Evolutionary conservation across 2,113 vertebrate species (phyloP), one percentile per base, ranked within the genome.

Genomic region (Psephotus haematonotus): DNA sequence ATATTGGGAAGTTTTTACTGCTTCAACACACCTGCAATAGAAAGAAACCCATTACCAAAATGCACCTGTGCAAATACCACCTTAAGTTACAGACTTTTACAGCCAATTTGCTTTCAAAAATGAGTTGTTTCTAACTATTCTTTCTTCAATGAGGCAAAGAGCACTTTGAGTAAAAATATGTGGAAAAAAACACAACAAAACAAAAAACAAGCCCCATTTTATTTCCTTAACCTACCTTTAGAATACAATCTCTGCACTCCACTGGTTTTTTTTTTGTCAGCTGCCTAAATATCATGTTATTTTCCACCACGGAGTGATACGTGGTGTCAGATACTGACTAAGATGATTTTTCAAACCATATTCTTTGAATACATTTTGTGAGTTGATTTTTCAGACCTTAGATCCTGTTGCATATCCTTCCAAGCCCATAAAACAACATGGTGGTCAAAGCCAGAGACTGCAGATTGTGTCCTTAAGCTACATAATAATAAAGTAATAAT

Each of bases 1-100:
- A 44, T 99, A 99, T 52, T 98, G 99, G 75, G 99, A 99, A 67
- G 98, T 97, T 97, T 99, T 99, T 78, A 99, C 99, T 86, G 97
- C 98, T 90, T 99, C 99, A 86, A 99, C 99, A 97, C 99, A 99
- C 99, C 99, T 99, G 67, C 14, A 97, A 97, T 8, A 86, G 8
- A 96, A 93, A 95, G 64, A 0, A 60, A 88, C 25, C 12, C 68
- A 74, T 20, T 22, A 79, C 70, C 17, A 91, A 92, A 86, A 88
- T 17, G 7, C 55, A 78, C 84, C 67, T 70, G 9, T 52, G 64
- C 53, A 86, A 90, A 74, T 25, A 22, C 19, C 50, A 52, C 41
- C 57, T 31, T 9, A 47, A 68, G 28, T 65, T 76, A 82, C 2
- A 31, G 3, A 10, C 7, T 75, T 76, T 37, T 64, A 11, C 47